Base-by-base conservation (phyloP, 2,113 vertebrate genomes). In the Arothron firmamentum region DNA sequence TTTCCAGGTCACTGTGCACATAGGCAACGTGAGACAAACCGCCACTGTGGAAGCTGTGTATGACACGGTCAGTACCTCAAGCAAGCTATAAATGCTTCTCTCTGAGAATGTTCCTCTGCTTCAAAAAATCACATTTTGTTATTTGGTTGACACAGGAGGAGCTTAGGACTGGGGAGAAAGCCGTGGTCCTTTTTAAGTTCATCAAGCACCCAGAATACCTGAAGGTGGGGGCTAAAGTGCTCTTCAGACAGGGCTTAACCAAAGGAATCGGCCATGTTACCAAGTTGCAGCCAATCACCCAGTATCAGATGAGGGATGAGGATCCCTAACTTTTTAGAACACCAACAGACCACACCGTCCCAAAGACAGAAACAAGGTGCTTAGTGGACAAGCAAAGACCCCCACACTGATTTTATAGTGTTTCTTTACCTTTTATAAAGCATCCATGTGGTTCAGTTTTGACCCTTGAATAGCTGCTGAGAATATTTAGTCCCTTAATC, bases 201-300 rank as follows among this genome's bases (percentile, higher is more conserved):
- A 93, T 99, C 85, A 98, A 98, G 72, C 96, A 99, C 73, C 96
- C 97, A 0, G 97, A 99, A 71, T 99, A 99, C 87, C 90, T 99
- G 88, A 98, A 98, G 85, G 91, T 94, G 0, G 96, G 97, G 16
- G 94, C 97, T 60, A 99, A 98, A 85, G 88, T 98, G 75, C 93
- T 99, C 59, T 98, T 99, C 87, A 92, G 96, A 77, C 92, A 98
- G 87, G 96, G 96, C 19, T 93, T 94, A 42, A 98, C 97, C 76
- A 98, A 98, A 90, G 97, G 97, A 57, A 98, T 99, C 47, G 97
- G 97, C 55, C 97, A 97, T 11, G 93, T 99, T 84, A 98, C 95
- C 42, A 91, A 93, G 75, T 85, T 99, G 65, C 94, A 96, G 83
- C 92, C 93, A 53, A 90, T 94, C 50, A 70, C 86, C 63, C 81